Evolutionary conservation across 2,113 vertebrate species (phyloP).

Genomic region (Labeo catla): DNA sequence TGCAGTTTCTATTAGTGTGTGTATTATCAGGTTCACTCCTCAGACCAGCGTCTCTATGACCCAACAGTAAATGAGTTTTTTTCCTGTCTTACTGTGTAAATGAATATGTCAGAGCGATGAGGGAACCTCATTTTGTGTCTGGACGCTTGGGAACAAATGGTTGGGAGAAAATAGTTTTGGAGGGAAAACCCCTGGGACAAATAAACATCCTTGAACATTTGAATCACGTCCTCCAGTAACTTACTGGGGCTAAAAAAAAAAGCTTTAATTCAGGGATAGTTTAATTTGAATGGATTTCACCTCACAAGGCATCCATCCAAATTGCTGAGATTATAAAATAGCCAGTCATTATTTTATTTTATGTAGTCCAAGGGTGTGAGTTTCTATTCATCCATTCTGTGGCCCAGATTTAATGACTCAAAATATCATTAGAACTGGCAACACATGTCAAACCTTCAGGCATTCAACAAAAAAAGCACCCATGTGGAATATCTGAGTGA

Average conservation of each 20-base stretch:
- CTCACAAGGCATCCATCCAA: background rate
- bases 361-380: background rate
- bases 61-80: background rate
- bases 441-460: background rate
- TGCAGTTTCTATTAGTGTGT: background rate
- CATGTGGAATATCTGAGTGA: background rate
- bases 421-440: background rate
- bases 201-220: conserved; percentile 2
- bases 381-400: background rate
- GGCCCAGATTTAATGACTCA: background rate
- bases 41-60: background rate
- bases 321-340: background rate
- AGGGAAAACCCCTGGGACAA: background rate
- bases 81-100: background rate
- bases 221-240: conserved; percentile 7
- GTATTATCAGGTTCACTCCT: background rate
- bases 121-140: conserved; percentile 11
- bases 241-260: background rate
- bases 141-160: conserved; percentile 2
- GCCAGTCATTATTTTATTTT: background rate
- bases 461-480: background rate
- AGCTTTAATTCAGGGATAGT: background rate
- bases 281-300: background rate
- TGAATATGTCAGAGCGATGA: background rate
- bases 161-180: background rate